Conservation (phyloP, 2,113 vertebrate species). For the Nycticorax nycticorax region DNA sequence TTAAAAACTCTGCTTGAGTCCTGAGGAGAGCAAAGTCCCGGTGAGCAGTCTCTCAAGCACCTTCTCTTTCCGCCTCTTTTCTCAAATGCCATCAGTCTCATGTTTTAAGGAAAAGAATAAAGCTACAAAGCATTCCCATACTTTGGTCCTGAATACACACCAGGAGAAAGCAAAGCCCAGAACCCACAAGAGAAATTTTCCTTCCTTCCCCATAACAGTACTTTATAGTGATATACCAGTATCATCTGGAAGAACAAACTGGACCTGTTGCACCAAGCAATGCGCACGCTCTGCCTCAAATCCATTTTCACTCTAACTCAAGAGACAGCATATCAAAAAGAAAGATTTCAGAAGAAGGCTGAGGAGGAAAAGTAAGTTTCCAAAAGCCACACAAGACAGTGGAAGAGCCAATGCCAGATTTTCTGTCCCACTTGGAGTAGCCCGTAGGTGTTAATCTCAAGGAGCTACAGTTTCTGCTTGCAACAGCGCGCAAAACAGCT, state of each 20-base stretch:
- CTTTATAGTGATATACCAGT: not conserved
- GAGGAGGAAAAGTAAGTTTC: not conserved
- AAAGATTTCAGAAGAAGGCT: not conserved
- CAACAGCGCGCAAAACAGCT: not conserved
- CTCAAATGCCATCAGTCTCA: not conserved
- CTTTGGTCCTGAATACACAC: not conserved
- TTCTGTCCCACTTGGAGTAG: not conserved
- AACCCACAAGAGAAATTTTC: not conserved
- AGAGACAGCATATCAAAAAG: not conserved
- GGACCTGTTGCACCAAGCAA: not conserved
- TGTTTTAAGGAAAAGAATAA: not conserved
- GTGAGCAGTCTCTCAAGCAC: accelerated
- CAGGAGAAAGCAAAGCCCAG: not conserved
- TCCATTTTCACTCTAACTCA: not conserved
- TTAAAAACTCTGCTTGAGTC: not conserved
- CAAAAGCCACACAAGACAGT: not conserved
- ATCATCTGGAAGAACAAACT: not conserved
- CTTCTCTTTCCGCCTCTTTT: not conserved
- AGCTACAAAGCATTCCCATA: not conserved
- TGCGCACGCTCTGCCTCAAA: not conserved
- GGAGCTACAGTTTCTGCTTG: not conserved
- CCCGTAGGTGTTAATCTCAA: not conserved
- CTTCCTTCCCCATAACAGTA: not conserved
- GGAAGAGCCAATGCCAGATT: not conserved
- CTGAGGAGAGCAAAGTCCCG: not conserved